Evolutionary conservation across 2,888 invertebrate genomes (phyloP), one percentile per base, ranked within the genome.

Genomic region (Thymelicus acteon): DNA sequence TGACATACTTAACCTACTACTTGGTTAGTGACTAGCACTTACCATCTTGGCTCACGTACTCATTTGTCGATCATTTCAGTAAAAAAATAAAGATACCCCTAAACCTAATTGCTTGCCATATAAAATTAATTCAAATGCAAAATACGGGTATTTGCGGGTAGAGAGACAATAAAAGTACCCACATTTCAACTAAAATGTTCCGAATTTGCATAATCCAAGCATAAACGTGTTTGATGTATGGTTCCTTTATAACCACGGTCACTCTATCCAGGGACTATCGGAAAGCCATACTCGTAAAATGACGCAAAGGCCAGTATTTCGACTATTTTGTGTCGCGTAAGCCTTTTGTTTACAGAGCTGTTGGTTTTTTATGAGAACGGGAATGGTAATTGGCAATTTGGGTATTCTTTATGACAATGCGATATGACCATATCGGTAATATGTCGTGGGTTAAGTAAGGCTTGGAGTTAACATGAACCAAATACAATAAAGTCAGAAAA

Each of bases 111-210:
- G n/a, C 24, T 12, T n/a, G 24, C 12, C 54, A 24, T 24, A 54
- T 3, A 54, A 24, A 54, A 54, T 54, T 54, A 54, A 54, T 54
- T 8, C 54, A 54, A 54, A 54, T 24, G 19, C 10, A 54, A 54
- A 24, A 54, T 10, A 24, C 4, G 8, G 10, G 19, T 52, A 52
- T 10, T 24, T 52, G 24, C 19, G 52, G 52, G 52, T 52, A 24
- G 54, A 54, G 8, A 52, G 54, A 54, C 54, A 54, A 54, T 54
- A 54, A 54, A 54, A 54, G 31, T 37, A 57, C 13, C 57, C 57
- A 57, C 57, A 57, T 57, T 57, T 57, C 37, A 57, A 57, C 57
- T 37, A 37, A 31, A 57, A 57, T 57, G 57, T 57, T 57, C 57
- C 15, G 13, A 57, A 57, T 57, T 57, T 57, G 57, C 57, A 57